Evolutionary conservation across 2,797 vertebrate genomes (phyloP), one percentile per base, ranked within the genome.

Genomic region (Delichon dasypus): DNA sequence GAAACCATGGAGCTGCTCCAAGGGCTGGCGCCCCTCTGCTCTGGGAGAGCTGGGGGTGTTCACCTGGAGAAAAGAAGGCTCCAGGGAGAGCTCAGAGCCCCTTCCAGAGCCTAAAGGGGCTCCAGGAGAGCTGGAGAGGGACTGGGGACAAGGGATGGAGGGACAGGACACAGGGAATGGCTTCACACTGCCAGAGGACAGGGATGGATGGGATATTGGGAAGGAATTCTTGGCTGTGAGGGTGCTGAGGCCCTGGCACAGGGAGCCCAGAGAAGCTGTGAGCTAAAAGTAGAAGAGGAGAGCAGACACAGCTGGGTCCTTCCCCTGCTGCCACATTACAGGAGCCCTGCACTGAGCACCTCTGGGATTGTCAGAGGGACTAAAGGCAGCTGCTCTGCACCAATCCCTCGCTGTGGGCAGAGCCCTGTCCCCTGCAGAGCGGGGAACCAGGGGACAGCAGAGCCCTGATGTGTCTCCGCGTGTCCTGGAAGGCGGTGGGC

Each of bases 121-220:
- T 71, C 74, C 50, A 78, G 58, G 36, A 87, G 51, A 38, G 73
- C 55, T 54, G 64, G 64, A 70, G 55, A 68, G n/a, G 23, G n/a
- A 54, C 25, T 54, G 0, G 47, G 83, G 83, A 68, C 19, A 76
- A n/a, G 47, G 55, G 1, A 5, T 47, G 48, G 55, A 85, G 40
- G 40, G 73, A 21, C 55, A 54, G 54, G 16, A 61, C 72, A n/a
- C 10, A 27, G 38, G 27, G 38, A 60, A 68, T 68, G 47, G 47
- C 34, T 54, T 26, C 55, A 5, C 13, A 53, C 2, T 61, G 64
- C 47, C 29, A 40, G 13, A 54, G 64, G n/a, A 16, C 27, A 38
- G 73, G 38, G 19, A 0, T 4, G 0, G 20, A 7, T 54, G 48
- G 38, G 11, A 30, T 10, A 4, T 18, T 62, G 57, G 25, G 40